Evolutionary conservation across 2,113 vertebrate species (phyloP).

Genomic region (Drymodes brunneopygia): DNA sequence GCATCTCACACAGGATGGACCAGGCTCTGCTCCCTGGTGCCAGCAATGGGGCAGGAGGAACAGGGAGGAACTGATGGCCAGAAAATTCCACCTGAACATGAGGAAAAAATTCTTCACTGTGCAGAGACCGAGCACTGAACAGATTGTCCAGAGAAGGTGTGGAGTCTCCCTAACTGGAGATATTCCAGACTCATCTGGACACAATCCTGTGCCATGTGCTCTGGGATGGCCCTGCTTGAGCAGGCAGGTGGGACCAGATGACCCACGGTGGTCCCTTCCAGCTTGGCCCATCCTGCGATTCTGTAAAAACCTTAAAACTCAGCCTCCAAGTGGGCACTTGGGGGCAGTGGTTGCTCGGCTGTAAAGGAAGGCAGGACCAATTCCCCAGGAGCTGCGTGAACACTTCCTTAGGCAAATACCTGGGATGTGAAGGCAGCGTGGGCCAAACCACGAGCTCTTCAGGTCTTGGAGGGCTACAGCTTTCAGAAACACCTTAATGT

Average conservation of each 20-base stretch:
- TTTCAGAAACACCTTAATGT: neutral
- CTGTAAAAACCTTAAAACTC: neutral
- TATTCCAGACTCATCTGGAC: neutral
- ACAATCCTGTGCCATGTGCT: neutral
- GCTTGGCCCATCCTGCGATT: neutral
- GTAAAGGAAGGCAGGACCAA: neutral
- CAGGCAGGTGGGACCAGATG: neutral
- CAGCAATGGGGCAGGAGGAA: neutral
- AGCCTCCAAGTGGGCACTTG: constrained; percentile 20
- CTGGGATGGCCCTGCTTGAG: neutral
- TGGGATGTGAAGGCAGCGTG: neutral
- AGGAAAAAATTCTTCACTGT: neutral
- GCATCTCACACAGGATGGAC: neutral
- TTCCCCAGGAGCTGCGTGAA: neutral
- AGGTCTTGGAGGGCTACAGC: neutral
- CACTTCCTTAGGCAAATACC: neutral
- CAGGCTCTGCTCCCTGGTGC: neutral
- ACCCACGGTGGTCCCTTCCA: neutral
- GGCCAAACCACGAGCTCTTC: neutral
- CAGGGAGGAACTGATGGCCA: neutral
- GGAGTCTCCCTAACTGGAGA: neutral
- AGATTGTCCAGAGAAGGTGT: neutral
- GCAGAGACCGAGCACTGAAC: neutral
- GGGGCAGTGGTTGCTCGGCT: constrained; percentile 48
- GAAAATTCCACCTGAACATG: neutral